Conservation (phyloP, 2,888 invertebrate species). For the Salticus scenicus region DNA sequence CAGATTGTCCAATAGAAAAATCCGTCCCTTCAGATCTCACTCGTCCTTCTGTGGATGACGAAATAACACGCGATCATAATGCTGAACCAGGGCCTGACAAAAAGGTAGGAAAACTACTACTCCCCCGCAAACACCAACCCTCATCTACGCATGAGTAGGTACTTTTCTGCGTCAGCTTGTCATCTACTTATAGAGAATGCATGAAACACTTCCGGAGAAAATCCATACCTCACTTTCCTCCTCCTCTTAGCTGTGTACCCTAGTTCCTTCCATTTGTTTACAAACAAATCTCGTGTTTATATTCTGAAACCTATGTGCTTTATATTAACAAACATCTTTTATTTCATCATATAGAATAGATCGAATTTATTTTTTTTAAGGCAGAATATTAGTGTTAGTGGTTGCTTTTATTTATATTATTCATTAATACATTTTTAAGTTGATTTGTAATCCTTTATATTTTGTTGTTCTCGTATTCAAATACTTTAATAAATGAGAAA, state of each 20-base stretch:
- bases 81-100: conserved; percentile 37
- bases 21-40: conserved; percentile 17
- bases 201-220: not conserved
- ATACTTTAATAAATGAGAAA: no score
- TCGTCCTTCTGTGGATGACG: conserved; percentile 42
- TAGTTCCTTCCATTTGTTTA: not conserved
- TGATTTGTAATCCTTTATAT: no score
- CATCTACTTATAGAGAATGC: not conserved
- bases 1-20: not conserved
- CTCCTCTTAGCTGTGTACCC: not conserved
- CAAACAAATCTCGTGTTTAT: not conserved
- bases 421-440: no score
- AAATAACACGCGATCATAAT: conserved; percentile 21
- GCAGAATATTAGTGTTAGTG: no score
- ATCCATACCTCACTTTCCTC: not conserved
- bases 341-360: no score
- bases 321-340: no score
- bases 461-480: no score
- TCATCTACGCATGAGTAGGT: conserved; percentile 38
- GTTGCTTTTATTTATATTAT: no score
- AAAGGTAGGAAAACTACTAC: conserved; percentile 45
- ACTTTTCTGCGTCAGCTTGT: not conserved
- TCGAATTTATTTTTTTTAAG: no score
- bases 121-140: conserved; percentile 25
- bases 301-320: no score